Base-by-base conservation (phyloP, 2,797 vertebrate genomes). In the Notoglanidium macrostoma region DNA sequence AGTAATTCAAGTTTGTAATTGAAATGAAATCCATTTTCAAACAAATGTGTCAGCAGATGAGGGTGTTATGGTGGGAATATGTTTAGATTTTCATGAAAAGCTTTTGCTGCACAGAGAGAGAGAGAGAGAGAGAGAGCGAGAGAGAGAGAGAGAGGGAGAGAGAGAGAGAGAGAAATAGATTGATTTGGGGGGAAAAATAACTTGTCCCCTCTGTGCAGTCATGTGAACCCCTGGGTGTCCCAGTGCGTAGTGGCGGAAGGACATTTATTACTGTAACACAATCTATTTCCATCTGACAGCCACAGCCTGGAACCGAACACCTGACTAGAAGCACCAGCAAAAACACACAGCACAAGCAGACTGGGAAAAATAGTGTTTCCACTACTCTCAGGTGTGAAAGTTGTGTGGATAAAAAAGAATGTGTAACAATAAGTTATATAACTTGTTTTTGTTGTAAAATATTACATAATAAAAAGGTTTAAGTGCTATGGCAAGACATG, bases 151-250 rank as follows among this genome's bases (percentile, higher is more conserved):
- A 82, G 35, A 85, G 63, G 63, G 49, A 49, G 49, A 49, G 49
- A 72, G 21, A 87, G 78, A 82, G 35, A 85, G 44, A 59, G 0
- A 29, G 63, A 72, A 85, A 76, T 67, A 80, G 79, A 87, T 80
- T 90, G 83, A 79, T 87, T 76, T 86, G 73, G 54, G n/a, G 19
- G 40, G 35, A 72, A 81, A 74, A 46, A 59, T 87, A 78, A 15
- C 76, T 78, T 57, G 72, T 86, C 73, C 86, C 85, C 81, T 83
- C 51, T 81, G 84, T 85, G 86, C 55, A 72, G 46, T 87, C 79
- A 87, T 90, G 83, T 87, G 65, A 54, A 76, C 85, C 68, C 57
- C 63, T 23, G 44, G n/a, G 81, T 68, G 78, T 82, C 81, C 83
- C 55, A 55, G 72, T 77, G 70, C 29, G 15, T 68, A 61, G 55